phyloP scores from a whole-genome alignment of 2,113 vertebrate genomes.

The Diadophis punctatus region DNA sequence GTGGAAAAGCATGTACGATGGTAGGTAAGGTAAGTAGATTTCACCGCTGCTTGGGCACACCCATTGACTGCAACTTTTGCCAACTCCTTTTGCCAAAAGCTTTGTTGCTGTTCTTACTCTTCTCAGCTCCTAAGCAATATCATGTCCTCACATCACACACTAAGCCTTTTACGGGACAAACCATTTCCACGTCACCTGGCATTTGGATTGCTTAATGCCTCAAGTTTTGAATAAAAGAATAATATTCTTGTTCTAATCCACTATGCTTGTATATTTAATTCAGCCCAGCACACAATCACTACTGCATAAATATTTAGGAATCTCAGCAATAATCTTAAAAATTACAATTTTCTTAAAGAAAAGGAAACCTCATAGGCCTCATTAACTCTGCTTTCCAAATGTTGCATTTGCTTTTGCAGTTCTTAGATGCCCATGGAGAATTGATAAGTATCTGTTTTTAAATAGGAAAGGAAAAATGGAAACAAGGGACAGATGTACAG shows the following conservation, averaged over 20 bases:
- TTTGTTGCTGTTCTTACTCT: not conserved
- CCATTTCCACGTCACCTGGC: not conserved
- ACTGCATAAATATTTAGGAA: not conserved
- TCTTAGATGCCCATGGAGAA: constrained; percentile 4
- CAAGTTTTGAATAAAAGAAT: not conserved
- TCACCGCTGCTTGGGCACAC: too few species aligned
- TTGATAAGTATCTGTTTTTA: not conserved
- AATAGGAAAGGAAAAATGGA: not conserved
- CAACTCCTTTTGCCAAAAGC: not conserved
- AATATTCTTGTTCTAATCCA: not conserved
- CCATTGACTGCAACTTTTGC: not conserved
- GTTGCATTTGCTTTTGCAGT: not conserved
- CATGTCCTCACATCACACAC: not conserved
- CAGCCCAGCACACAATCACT: not conserved
- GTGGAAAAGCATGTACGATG: too few species aligned
- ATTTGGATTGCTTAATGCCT: not conserved
- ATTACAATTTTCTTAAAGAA: not conserved
- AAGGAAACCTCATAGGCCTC: not conserved
- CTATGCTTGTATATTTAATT: not conserved
- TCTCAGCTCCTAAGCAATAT: not conserved
- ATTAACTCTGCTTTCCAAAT: not conserved
- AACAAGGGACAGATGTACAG: not conserved
- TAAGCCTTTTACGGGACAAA: not conserved
- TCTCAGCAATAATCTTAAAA: not conserved
- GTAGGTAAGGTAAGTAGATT: too few species aligned